Conservation (phyloP, 2,888 invertebrate genomes). For the Drosophila colorata region DNA sequence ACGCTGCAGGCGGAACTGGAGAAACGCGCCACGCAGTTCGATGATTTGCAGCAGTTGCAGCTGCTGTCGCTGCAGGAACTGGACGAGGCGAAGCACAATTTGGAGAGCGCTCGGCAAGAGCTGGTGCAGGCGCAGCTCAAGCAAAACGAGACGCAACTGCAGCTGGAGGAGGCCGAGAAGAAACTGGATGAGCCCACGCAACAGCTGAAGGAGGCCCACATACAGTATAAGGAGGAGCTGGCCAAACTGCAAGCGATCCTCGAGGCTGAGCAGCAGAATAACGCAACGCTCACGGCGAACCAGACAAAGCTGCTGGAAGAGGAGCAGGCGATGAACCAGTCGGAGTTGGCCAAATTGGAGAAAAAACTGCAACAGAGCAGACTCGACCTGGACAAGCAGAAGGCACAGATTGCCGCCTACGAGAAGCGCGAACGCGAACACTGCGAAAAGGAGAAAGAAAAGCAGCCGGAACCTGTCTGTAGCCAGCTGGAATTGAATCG, state of each 20-base stretch:
- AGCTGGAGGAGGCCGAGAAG: background rate
- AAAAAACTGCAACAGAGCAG: no score
- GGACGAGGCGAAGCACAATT: background rate
- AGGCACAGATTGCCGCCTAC: no score
- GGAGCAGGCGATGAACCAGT: background rate
- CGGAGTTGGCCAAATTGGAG: no score
- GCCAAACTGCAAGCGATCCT: background rate
- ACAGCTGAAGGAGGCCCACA: background rate
- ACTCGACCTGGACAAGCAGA: no score
- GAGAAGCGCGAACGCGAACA: no score
- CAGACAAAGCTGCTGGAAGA: background rate
- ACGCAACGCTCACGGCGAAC: background rate
- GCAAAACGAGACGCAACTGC: no score
- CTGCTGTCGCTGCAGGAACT: background rate
- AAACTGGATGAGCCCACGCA: background rate
- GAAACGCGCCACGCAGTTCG: background rate
- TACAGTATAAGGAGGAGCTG: no score
- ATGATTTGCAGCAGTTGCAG: background rate
- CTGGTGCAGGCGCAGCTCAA: background rate
- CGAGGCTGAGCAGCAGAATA: background rate
- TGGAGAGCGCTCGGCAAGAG: background rate
- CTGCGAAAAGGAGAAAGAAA: no score
- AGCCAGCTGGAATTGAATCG: no score
- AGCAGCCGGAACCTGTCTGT: no score
- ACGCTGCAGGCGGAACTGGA: background rate